Conservation (phyloP, 2,797 vertebrate species). For the Siniperca undulata region DNA sequence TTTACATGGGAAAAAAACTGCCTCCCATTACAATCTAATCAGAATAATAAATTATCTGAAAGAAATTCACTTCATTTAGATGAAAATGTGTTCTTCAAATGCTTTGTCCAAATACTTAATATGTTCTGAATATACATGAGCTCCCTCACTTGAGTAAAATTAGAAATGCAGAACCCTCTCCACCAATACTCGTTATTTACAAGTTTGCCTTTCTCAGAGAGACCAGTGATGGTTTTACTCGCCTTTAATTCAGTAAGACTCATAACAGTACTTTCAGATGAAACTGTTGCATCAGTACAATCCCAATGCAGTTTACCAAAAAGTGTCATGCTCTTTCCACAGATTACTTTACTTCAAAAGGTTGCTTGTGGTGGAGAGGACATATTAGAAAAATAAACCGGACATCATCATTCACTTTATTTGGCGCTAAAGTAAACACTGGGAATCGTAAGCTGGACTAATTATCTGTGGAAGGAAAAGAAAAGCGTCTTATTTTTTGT, state of each 20-base stretch:
- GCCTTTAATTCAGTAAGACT: not conserved
- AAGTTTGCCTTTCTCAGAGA: not conserved
- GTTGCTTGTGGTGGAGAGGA: not conserved
- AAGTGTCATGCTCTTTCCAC: not conserved
- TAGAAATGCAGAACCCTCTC: not conserved
- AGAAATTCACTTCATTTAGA: not conserved
- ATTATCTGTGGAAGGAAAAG: not conserved
- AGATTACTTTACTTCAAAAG: not conserved
- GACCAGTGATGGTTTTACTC: not conserved
- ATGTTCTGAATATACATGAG: not conserved
- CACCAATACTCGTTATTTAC: not conserved
- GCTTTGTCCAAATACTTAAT: not conserved
- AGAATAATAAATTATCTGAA: not conserved
- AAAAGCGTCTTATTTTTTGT: not conserved
- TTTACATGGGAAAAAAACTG: not conserved
- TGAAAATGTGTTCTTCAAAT: not conserved
- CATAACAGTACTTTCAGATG: not conserved
- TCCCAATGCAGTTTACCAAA: not conserved
- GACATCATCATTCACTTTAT: not conserved
- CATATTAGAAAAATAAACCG: not conserved
- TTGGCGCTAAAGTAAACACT: not conserved
- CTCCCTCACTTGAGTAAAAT: not conserved
- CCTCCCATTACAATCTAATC: not conserved
- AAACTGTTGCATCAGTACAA: not conserved
- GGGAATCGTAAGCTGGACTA: not conserved